phyloP scores from a whole-genome alignment of 1,140 invertebrate genomes.

The Delia radicum region DNA sequence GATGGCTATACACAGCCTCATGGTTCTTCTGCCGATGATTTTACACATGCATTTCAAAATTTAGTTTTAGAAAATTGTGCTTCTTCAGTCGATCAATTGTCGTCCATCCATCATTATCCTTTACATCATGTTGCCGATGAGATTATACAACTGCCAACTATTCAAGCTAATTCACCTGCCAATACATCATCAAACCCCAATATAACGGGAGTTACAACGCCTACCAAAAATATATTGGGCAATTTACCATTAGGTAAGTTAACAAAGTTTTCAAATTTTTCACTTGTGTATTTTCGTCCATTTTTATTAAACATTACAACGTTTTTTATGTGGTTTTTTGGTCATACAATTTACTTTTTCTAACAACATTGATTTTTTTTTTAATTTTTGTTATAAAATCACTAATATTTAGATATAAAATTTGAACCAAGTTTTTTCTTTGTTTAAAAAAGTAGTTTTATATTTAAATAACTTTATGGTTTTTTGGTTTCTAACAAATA shows the following conservation, averaged over 20 bases:
- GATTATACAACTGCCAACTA: constrained; percentile 51
- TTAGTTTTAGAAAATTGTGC: not conserved
- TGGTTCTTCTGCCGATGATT: constrained; percentile 35
- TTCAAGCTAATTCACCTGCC: constrained; percentile 33
- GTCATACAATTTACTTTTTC: too few species aligned
- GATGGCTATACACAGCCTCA: not conserved
- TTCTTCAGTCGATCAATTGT: too few species aligned
- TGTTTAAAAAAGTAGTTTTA: not conserved
- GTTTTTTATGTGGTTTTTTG: too few species aligned
- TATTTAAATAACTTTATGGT: not conserved
- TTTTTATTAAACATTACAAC: constrained; percentile 9
- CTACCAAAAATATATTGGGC: constrained; percentile 48
- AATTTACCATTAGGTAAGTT: constrained; percentile 55
- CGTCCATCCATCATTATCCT: constrained; percentile 33
- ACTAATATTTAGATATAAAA: too few species aligned
- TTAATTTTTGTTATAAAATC: too few species aligned
- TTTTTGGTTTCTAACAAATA: not conserved
- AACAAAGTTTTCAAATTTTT: constrained; percentile 24
- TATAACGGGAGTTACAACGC: constrained; percentile 27
- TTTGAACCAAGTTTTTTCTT: not conserved
- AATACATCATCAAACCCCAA: not conserved
- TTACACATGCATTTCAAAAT: constrained; percentile 25
- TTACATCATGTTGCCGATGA: constrained; percentile 51
- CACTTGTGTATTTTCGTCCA: too few species aligned
- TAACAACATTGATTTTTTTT: too few species aligned